phyloP scores from a whole-genome alignment of 1,140 invertebrate species.

The Radopholus similis region DNA sequence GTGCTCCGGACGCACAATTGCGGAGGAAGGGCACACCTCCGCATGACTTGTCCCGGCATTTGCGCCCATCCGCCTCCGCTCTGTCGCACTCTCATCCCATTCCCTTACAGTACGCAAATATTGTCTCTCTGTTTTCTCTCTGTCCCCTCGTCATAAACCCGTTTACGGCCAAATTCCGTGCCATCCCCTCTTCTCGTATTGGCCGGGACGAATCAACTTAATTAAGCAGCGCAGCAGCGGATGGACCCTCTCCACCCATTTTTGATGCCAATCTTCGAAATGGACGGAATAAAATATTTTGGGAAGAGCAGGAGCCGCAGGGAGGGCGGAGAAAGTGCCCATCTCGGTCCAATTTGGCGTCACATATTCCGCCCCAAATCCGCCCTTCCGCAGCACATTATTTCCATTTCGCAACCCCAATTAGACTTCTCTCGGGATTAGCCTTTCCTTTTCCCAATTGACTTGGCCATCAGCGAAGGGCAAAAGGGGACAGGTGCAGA shows the following conservation, averaged over 20 bases:
- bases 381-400: neutral
- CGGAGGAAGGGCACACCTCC: too few species aligned
- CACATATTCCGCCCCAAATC: neutral
- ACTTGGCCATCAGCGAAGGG: too few species aligned
- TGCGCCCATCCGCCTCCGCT: neutral
- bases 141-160: neutral
- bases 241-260: neutral
- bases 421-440: neutral
- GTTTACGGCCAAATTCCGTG: slow-evolving; percentile 1
- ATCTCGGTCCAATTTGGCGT: neutral
- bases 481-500: too few species aligned
- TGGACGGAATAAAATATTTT: too few species aligned
- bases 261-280: neutral
- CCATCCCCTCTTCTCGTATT: neutral
- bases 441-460: neutral
- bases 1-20: neutral
- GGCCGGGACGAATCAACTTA: neutral
- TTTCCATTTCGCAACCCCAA: slow-evolving; percentile 3
- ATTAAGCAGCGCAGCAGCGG: neutral
- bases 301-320: neutral
- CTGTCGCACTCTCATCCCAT: neutral
- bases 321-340: neutral
- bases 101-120: neutral
- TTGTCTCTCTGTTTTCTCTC: neutral
- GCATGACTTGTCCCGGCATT: slow-evolving; percentile 15